A percentile compares a stretch with the other conserved stretches of the same genome.
phyloP scores from a whole-genome alignment of 2,888 invertebrate genomes.

The Ferdinandea cuprea region DNA sequence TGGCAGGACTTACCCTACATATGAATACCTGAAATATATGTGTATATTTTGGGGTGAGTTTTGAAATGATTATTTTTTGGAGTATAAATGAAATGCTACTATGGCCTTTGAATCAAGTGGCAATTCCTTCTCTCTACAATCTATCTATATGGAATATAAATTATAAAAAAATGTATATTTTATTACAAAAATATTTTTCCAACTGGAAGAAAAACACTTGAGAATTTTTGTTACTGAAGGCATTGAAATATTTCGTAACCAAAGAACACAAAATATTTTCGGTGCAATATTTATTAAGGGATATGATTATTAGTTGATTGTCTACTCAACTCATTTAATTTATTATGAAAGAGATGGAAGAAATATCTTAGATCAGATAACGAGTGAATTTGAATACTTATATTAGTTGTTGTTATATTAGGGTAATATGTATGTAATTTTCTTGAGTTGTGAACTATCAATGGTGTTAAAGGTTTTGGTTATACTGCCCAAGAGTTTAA shows the following conservation, averaged over 20 bases:
- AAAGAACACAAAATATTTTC: background rate
- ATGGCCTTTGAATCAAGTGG: background rate
- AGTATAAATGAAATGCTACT: background rate
- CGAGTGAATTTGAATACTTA: too few relatives aligned
- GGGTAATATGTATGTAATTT: too few relatives aligned
- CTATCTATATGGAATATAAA: background rate
- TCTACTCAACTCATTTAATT: too few relatives aligned
- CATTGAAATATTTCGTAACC: constrained; percentile 38
- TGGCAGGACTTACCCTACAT: background rate
- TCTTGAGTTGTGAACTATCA: too few relatives aligned
- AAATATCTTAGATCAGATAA: too few relatives aligned
- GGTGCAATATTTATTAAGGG: background rate
- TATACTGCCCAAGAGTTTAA: too few relatives aligned
- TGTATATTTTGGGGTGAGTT: background rate
- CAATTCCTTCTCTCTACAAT: background rate
- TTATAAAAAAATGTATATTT: background rate
- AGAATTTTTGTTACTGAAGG: constrained; percentile 29
- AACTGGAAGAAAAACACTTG: constrained; percentile 47
- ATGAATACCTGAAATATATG: background rate
- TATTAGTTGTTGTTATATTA: too few relatives aligned
- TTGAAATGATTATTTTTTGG: background rate
- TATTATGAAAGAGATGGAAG: too few relatives aligned
- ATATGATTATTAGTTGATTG: background rate
- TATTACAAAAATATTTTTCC: constrained; percentile 28
- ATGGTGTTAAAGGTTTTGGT: too few relatives aligned